Evolutionary conservation across 2,797 vertebrate genomes (phyloP), one percentile per base, ranked within the genome.

Genomic region (Melopsittacus undulatus): DNA sequence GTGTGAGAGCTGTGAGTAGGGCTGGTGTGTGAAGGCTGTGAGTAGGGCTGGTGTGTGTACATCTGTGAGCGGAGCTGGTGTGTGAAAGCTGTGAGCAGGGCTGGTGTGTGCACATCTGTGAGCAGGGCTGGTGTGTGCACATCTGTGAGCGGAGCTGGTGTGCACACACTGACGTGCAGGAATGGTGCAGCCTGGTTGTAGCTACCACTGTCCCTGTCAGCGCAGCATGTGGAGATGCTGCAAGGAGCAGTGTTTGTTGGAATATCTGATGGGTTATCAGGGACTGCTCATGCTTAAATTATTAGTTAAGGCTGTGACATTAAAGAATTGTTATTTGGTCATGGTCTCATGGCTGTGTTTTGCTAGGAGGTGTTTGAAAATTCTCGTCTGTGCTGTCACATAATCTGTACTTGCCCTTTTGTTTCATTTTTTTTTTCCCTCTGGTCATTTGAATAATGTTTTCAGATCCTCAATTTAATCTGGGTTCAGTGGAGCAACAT

Each of bases 321-420:
- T 95, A 93, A 96, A 89, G 84, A 83, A 75, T 83, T 91, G 89
- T 79, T 94, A 68, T 92, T 95, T 95, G 90, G 93, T 83, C 72
- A 87, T 93, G 91, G 79, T 73, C 90, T 91, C 79, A 34, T 75
- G 87, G 78, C 94, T 89, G 51, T 91, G 91, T 91, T 96, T 96
- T 91, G 75, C 92, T 95, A 86, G 91, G 86, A 97, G 90, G 68
- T 95, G 68, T 95, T 96, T 88, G 87, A 81, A 91, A 92, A 90
- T 95, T 89, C 94, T 85, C 23, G 7, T 82, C 74, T 66, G 62
- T 92, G 94, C 90, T 96, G 78, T 95, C 95, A 86, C 83, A 4
- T 94, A 95, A 96, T 96, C 97, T 97, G 73, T 95, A 45, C 87
- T 97, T 96, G 89, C 78, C 88, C 93, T 97, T 96, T 95, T 86